Base-by-base conservation (phyloP, 2,113 vertebrate species). In the Cisticola juncidis region DNA sequence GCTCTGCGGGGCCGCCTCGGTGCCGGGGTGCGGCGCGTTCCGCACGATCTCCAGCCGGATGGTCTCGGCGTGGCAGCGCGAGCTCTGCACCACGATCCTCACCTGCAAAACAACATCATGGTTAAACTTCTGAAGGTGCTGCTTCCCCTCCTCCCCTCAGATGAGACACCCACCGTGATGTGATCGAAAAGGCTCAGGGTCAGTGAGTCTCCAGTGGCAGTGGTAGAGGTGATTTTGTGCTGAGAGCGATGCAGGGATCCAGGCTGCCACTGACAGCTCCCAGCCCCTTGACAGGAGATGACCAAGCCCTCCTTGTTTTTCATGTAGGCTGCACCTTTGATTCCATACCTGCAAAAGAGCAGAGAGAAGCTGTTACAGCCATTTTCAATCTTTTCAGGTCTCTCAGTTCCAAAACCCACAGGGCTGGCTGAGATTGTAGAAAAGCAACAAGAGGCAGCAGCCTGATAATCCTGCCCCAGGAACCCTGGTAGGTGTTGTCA, bases 301-400 rank as follows among this genome's bases (percentile, higher is more conserved):
- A 99, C 99, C 90, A 98, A 97, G 7, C 98, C 98, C 36, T 99
- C 99, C 31, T 98, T 98, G 79, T 99, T 99, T 97, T 96, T 99
- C 94, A 99, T 44, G 15, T 99, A 99, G 35, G 99, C 98, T 5
- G 99, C 98, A 48, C 98, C 99, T 97, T 99, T 99, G 82, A 99
- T 98, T 20, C 99, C 99, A 0, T 99, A 99, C 81, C 99, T 99
- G 18, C 31, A 87, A 40, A 78, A 74, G 57, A 72, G 12, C 50
- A 90, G 28, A 51, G 22, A 81, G 12, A 53, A 35, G 15, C 24
- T 60, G 13, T 45, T 74, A 1, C 25, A 53, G 42, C 4, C 5
- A 0, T 40, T 28, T 40, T 24, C 17, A 56, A 18, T 40, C 14
- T 72, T 42, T 19, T 5, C 58, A 21, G 17, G 25, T 64, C 40